phyloP scores from a whole-genome alignment of 2,888 invertebrate species.

The Oxycera nigricornis region DNA sequence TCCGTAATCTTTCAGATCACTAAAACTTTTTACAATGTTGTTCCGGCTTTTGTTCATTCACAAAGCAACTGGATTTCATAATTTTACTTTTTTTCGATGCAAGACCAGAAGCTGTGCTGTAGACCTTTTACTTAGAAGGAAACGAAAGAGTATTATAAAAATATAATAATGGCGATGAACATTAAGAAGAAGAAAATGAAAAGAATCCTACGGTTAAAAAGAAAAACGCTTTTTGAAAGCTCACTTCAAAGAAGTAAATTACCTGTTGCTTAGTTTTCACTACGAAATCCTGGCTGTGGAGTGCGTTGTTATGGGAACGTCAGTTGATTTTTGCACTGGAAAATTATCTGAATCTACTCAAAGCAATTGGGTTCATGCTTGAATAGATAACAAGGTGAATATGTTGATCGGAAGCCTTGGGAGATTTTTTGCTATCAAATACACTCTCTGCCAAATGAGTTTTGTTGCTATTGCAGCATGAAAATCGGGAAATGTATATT shows the following conservation, averaged over 20 bases:
- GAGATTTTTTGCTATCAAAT: too few relatives aligned
- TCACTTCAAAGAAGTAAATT: not conserved
- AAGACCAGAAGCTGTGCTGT: not conserved
- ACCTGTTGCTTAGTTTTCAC: not conserved
- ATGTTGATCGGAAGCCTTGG: too few relatives aligned
- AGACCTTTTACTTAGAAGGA: not conserved
- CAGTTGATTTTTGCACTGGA: not conserved
- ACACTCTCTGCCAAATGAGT: too few relatives aligned
- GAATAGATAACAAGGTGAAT: not conserved
- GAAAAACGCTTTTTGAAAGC: not conserved
- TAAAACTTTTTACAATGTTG: slow-evolving; percentile 35
- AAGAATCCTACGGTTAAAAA: not conserved
- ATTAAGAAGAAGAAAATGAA: not conserved
- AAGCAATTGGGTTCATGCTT: slow-evolving; percentile 11
- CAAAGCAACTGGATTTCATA: slow-evolving; percentile 12
- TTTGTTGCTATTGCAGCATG: too few relatives aligned
- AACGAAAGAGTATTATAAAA: slow-evolving; percentile 20
- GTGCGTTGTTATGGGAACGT: not conserved
- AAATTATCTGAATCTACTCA: slow-evolving; percentile 6
- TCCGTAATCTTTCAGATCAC: slow-evolving; percentile 35
- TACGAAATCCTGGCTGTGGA: too few relatives aligned
- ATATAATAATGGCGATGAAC: not conserved
- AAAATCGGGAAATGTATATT: too few relatives aligned
- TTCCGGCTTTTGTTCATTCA: slow-evolving; percentile 31
- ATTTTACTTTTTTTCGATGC: not conserved